A percentile compares a stretch with the other conserved stretches of the same genome.
Conservation (phyloP, 2,888 invertebrate genomes). For the Sylvicola fuscatus region DNA sequence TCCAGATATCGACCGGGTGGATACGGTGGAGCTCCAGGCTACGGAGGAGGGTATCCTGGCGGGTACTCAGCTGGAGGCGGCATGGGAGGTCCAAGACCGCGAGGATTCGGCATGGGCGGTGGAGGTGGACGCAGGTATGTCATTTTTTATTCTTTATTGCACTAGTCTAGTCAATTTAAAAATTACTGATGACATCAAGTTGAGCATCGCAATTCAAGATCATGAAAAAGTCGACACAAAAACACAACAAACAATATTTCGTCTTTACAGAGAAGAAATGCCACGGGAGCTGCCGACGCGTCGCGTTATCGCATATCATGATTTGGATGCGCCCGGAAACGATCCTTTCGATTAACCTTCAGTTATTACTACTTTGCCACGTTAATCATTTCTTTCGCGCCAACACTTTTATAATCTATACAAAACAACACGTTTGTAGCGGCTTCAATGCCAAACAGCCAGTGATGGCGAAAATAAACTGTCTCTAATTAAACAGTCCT, state of each 20-base stretch:
- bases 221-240: conserved; percentile 1
- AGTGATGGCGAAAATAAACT: no score
- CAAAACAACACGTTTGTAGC: no score
- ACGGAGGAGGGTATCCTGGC: background rate
- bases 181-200: background rate
- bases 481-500: no score
- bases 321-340: conserved; percentile 73
- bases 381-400: no score
- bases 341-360: conserved; percentile 38
- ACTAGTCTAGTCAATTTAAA: background rate
- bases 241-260: conserved; percentile 12
- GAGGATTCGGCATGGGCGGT: conserved; percentile 16
- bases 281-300: conserved; percentile 43
- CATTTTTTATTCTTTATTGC: background rate
- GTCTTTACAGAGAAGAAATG: conserved; percentile 33
- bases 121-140: conserved; percentile 26
- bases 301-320: conserved; percentile 71
- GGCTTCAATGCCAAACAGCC: no score
- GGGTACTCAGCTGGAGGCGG: no score
- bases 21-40: background rate
- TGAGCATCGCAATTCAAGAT: background rate
- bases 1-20: conserved; percentile 13
- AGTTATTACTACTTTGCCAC: background rate
- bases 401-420: no score
- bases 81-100: no score